These are phyloP conservation scores for Drosophila dunni DNA, from an alignment of 1,140 invertebrate species.

Conservation along the genomic window DNA sequence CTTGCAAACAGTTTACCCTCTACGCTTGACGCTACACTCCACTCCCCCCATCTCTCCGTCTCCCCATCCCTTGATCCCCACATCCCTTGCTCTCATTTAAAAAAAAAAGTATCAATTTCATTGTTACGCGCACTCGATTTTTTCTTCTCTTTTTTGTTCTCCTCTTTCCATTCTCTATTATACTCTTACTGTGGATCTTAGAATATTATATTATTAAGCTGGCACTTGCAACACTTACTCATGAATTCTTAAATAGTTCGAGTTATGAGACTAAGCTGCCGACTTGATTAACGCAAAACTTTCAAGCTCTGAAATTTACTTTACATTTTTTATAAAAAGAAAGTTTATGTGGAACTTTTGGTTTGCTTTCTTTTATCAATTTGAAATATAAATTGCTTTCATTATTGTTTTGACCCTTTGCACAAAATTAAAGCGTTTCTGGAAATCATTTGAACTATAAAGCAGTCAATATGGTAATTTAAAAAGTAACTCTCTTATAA, in stretches of 20 bases:
- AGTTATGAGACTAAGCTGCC: conserved; percentile 1
- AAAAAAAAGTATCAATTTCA: conserved; percentile 79
- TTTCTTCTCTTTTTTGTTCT: conserved; percentile 22
- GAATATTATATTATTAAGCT: conserved; percentile 38
- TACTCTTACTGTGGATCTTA: conserved; percentile 29
- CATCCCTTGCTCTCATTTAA: conserved; percentile 58
- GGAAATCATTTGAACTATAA: too few relatives aligned
- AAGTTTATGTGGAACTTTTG: not conserved
- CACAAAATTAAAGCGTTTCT: too few relatives aligned
- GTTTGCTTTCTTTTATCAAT: not conserved
- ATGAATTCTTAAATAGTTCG: conserved; percentile 16
- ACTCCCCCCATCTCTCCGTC: not conserved
- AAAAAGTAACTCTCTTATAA: too few relatives aligned
- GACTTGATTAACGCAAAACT: conserved; percentile 16
- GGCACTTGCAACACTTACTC: conserved; percentile 21
- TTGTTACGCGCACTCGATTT: conserved; percentile 79
- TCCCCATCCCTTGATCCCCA: too few relatives aligned
- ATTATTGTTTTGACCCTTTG: too few relatives aligned
- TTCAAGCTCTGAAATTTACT: conserved; percentile 1
- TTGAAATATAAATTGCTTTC: not conserved
- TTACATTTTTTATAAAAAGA: not conserved
- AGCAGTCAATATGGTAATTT: not conserved
- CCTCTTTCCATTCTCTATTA: conserved; percentile 14
- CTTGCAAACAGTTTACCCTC: conserved; percentile 54
- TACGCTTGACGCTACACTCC: conserved; percentile 15